Conservation (phyloP, 2,888 invertebrate species). For the Cyclophora albipunctata region DNA sequence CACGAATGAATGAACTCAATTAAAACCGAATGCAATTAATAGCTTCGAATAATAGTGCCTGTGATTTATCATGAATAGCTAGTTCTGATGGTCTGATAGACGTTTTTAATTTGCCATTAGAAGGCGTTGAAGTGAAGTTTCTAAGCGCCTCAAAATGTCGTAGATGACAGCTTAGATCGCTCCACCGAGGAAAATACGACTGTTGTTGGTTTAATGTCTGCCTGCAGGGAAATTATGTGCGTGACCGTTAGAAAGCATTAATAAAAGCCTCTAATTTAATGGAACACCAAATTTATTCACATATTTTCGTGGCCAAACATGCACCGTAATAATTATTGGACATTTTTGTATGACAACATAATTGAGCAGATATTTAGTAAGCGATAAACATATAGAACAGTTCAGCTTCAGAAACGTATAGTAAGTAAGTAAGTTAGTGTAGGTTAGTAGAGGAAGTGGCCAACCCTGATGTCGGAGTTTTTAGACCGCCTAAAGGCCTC, state of each 20-base stretch:
- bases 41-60: conserved; percentile 52
- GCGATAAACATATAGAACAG: no score
- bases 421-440: no score
- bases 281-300: no score
- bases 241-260: no score
- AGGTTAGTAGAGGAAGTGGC: no score
- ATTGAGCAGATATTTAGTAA: no score
- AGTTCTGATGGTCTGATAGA: conserved; percentile 64
- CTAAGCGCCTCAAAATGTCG: conserved; percentile 34
- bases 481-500: no score
- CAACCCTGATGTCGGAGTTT: no score
- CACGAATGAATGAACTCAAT: conserved; percentile 57
- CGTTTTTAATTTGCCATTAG: conserved; percentile 58
- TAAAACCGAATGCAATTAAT: conserved; percentile 62
- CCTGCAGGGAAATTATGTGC: conserved; percentile 3
- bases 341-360: no score
- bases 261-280: no score
- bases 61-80: conserved; percentile 64
- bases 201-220: conserved; percentile 17
- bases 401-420: no score
- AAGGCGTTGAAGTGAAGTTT: conserved; percentile 28
- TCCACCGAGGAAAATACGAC: conserved; percentile 28
- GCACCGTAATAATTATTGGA: neutral
- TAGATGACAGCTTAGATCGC: conserved; percentile 35
- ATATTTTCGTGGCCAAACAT: neutral